Evolutionary conservation across 2,888 invertebrate species (phyloP), one percentile per base, ranked within the genome.

Genomic region (Lasioglossum villosulum): DNA sequence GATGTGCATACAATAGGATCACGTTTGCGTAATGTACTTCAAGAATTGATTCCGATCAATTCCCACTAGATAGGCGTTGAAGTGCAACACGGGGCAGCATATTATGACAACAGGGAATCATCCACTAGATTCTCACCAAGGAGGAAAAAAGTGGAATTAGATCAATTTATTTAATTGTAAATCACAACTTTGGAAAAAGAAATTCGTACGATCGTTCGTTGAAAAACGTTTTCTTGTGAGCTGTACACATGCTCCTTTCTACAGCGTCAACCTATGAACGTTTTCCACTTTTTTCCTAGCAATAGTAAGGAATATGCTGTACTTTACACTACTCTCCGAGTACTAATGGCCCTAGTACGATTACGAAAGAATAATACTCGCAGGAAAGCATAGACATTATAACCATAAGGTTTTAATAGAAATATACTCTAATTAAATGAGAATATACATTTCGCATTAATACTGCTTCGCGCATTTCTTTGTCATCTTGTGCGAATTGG

Each of bases 401-500:
- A 73, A 75, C 37, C 75, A 42, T 68, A 48, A 70, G 70, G 59
- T 80, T 83, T 39, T 66, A 48, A 6, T 72, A 52, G n/a, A 75
- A 52, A 56, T 39, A 68, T 48, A 42, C 56, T 75, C 56, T 48
- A 39, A 39, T 37, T 12, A 27, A 77, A 73, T 45, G 74, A 56
- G 45, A 56, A 39, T 45, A 39, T 74, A 81, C 34, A 59, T 59
- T 10, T 80, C 63, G 56, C 42, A 63, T 75, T 82, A 80, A 45
- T 71, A 86, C 83, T 86, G 86, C 89, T 90, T 88, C 89, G 90
- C 83, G 86, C 91, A 91, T 91, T 89, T 88, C 83, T 86, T 73
- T 89, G 88, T 84, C 83, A 88, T 88, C 88, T 88, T 77, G 90
- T 91, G 91, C 87, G 87, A 91, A 91, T 90, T 88, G 91, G 78